A percentile compares a stretch with the other conserved stretches of the same genome.
These are phyloP conservation scores for Oryzias javanicus DNA, from an alignment of 2,113 vertebrate species.

Conservation along the genomic window DNA sequence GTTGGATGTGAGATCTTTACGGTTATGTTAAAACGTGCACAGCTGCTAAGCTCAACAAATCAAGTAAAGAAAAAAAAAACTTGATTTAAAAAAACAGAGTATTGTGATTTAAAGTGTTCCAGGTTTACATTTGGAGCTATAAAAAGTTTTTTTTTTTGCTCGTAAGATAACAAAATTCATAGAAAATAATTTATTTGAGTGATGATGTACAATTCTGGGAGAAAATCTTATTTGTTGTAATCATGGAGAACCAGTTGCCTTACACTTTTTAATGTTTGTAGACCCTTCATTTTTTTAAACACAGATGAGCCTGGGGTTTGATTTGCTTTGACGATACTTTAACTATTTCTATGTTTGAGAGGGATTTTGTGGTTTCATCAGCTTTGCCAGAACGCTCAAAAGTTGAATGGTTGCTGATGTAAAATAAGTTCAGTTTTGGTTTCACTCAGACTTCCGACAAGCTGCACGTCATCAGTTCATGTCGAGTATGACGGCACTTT, in stretches of 20 bases:
- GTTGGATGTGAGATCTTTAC: too few species aligned
- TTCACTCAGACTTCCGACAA: constrained; percentile 18
- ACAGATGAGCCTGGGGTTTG: constrained; percentile 5
- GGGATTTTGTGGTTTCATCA: not conserved
- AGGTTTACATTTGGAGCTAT: too few species aligned
- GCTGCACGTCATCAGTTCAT: not conserved
- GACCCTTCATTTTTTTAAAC: not conserved
- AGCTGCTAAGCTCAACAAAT: too few species aligned
- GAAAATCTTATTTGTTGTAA: constrained; percentile 4
- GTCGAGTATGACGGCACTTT: not conserved
- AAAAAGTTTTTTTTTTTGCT: too few species aligned
- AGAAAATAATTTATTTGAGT: too few species aligned
- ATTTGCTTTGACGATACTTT: too few species aligned
- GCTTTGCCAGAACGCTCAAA: not conserved
- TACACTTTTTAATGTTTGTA: constrained; percentile 46
- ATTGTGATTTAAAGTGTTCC: too few species aligned
- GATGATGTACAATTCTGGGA: too few species aligned
- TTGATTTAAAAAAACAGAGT: too few species aligned
- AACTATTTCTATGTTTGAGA: not conserved
- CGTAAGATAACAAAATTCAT: too few species aligned
- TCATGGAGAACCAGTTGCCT: constrained; percentile 41
- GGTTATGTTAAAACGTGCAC: too few species aligned
- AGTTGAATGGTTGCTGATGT: not conserved
- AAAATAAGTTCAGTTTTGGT: not conserved
- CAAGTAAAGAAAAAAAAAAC: too few species aligned